Base-by-base conservation (phyloP, 2,113 vertebrate species). In the Colinus virginianus region DNA sequence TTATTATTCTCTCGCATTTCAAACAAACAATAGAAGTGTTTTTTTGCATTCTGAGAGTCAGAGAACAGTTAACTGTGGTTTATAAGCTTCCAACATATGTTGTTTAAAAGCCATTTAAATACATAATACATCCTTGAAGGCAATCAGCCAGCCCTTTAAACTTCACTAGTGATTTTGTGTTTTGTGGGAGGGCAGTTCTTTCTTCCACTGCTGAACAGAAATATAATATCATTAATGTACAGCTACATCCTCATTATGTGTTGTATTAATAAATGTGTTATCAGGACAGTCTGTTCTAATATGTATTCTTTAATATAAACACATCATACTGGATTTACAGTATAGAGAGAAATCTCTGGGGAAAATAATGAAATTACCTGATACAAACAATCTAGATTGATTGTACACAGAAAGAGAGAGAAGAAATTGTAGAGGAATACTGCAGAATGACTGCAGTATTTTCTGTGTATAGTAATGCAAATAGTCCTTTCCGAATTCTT, bases 191-290 rank as follows among this genome's bases (percentile, higher is more conserved):
- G 8, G 36, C 4, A 48, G 9, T 20, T n/a, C 13, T 48, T 71
- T 84, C 40, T 55, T 23, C 46, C 86, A 74, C 74, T 23, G 30
- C 75, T 95, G 93, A 95, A 95, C 43, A 94, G 90, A 90, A 95
- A 96, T 51, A 72, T 85, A 59, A 42, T 78, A 55, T 88, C 94
- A 67, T 93, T 90, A 69, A 61, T 77, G 40, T 87, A 77, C 51
- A 82, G 61, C 84, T 97, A 87, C 89, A 96, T 75, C 66, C 45
- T 84, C 26, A 38, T 96, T 97, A 96, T 91, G 77, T 84, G 87
- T 81, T 14, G 30, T 81, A 88, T 89, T 96, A 96, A 97, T 97
- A 97, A 97, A 95, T 70, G 75, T 96, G 93, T 78, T 76, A 79
- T 45, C 56, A 62, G 55, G 80, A 91, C 61, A 74, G 75, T 95